These are phyloP conservation scores for Rhagologus leucostigma DNA, from an alignment of 2,113 vertebrate genomes.

Conservation along the genomic window DNA sequence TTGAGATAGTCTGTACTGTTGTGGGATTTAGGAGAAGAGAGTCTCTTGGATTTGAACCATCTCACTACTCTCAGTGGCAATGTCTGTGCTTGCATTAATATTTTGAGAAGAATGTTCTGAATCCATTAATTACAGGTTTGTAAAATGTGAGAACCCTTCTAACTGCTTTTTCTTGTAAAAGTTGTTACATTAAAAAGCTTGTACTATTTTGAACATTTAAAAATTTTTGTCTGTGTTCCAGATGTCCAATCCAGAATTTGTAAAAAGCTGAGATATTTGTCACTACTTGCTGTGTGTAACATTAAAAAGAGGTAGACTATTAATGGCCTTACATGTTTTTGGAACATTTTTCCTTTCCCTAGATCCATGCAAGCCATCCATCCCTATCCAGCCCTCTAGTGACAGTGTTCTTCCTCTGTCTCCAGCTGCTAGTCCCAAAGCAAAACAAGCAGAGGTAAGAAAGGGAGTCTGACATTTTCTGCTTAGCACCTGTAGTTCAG, in stretches of 20 bases:
- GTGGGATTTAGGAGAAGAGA: not conserved
- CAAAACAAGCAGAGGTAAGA: conserved; percentile 68
- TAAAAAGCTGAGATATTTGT: not conserved
- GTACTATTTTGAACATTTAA: not conserved
- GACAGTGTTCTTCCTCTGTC: conserved; percentile 23
- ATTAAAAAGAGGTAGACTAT: not conserved
- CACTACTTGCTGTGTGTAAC: not conserved
- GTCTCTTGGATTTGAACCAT: not conserved
- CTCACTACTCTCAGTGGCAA: not conserved
- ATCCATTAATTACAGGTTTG: not conserved
- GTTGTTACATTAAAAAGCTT: not conserved
- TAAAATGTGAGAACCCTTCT: not conserved
- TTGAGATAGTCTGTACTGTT: not conserved
- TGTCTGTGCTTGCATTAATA: not conserved
- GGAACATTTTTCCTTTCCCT: not conserved
- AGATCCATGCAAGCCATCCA: conserved; percentile 48
- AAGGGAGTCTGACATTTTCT: not conserved
- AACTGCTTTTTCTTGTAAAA: not conserved
- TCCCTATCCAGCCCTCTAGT: not conserved
- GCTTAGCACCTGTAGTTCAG: not conserved
- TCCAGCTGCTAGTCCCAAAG: conserved; percentile 37
- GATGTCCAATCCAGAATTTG: not conserved
- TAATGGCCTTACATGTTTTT: not conserved
- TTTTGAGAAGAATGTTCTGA: not conserved
- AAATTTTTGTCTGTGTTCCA: not conserved